phyloP scores from a whole-genome alignment of 1,140 invertebrate species.

The Diplogasteroides magnus region DNA sequence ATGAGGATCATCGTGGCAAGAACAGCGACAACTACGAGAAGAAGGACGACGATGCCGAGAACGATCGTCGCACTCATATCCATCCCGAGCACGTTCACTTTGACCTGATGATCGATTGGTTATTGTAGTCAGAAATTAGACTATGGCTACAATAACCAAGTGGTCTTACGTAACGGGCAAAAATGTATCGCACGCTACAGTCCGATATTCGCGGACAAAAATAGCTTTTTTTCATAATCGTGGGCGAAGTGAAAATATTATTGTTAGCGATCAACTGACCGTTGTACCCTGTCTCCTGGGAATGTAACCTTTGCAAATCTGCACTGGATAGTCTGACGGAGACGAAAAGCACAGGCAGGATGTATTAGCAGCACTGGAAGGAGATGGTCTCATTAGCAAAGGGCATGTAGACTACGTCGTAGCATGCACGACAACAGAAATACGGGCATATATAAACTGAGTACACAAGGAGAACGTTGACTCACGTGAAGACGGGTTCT shows the following conservation, averaged over 20 bases:
- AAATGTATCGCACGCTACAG: no score
- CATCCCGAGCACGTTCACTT: not conserved
- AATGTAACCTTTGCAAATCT: not conserved
- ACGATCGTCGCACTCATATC: not conserved
- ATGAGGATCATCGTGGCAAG: not conserved
- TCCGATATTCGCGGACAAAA: not conserved
- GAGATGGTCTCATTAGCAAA: not conserved
- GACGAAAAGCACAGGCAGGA: not conserved
- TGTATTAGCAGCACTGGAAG: not conserved
- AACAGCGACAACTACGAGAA: not conserved
- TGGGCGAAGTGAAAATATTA: not conserved
- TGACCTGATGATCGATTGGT: no score
- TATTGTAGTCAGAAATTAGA: no score
- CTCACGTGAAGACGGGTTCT: not conserved
- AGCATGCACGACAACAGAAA: not conserved
- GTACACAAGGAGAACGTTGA: not conserved
- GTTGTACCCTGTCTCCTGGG: not conserved
- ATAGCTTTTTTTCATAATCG: not conserved
- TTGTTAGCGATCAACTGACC: no score
- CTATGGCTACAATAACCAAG: no score
- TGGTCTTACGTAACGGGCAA: no score
- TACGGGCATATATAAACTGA: not conserved
- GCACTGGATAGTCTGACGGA: not conserved
- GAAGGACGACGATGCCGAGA: not conserved
- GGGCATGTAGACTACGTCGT: not conserved